These are phyloP conservation scores for Anas georgica DNA, from an alignment of 2,797 vertebrate genomes.

Conservation along the genomic window DNA sequence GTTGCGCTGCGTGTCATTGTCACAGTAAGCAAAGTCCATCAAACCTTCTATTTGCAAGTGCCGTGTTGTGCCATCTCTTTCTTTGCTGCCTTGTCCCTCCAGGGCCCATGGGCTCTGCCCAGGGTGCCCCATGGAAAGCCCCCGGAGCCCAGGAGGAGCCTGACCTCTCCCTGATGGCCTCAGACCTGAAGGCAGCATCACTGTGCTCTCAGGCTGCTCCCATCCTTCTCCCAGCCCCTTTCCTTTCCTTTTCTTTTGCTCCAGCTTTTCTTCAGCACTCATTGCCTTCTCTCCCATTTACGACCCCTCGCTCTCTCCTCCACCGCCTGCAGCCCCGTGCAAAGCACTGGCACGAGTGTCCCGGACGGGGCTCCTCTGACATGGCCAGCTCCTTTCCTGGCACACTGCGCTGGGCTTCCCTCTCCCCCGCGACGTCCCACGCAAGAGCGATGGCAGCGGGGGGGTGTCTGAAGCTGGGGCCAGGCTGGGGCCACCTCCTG, in stretches of 20 bases:
- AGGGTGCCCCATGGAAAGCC: background rate
- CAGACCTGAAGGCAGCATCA: background rate
- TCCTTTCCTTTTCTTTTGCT: background rate
- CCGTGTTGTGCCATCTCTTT: background rate
- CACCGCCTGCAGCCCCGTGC: background rate
- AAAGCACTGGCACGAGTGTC: background rate
- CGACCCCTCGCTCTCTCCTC: background rate
- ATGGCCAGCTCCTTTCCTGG: background rate
- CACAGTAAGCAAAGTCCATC: background rate
- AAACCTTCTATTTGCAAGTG: background rate
- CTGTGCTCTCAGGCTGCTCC: background rate
- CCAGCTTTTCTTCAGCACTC: background rate
- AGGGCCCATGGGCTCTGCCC: background rate
- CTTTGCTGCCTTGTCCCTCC: background rate
- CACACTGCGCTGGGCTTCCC: accelerated
- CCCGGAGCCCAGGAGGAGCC: background rate
- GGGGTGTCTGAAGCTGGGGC: background rate
- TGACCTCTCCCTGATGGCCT: background rate
- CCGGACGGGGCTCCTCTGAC: background rate
- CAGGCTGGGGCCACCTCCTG: background rate
- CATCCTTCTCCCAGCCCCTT: background rate
- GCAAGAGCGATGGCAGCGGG: background rate
- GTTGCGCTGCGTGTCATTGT: background rate
- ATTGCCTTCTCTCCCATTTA: background rate
- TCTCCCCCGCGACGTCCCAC: background rate